phyloP scores from a whole-genome alignment of 2,113 vertebrate species.

The Gasterosteus aculeatus region DNA sequence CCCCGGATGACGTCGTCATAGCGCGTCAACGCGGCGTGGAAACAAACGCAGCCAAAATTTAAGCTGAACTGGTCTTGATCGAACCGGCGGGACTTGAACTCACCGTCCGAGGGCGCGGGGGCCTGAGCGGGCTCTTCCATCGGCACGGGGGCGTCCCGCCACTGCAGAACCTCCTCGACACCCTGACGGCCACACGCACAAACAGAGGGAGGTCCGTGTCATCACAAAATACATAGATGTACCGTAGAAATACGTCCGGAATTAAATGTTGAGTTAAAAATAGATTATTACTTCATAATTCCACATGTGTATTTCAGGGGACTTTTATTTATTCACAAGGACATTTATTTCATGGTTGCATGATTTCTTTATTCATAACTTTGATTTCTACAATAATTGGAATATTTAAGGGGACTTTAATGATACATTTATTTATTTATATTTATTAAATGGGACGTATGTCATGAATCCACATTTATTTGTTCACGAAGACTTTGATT shows the following conservation, averaged over 20 bases:
- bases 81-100: conserved; percentile 20
- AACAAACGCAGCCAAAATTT: too few relatives aligned
- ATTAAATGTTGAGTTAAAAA: background rate
- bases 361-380: background rate
- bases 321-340: background rate
- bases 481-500: background rate
- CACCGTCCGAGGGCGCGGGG: conserved; percentile 48
- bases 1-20: too few relatives aligned
- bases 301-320: too few relatives aligned
- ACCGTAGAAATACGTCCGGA: background rate
- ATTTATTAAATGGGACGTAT: too few relatives aligned
- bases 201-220: too few relatives aligned
- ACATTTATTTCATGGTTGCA: background rate
- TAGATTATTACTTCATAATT: background rate
- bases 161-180: background rate
- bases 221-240: too few relatives aligned
- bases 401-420: too few relatives aligned
- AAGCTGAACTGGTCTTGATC: too few relatives aligned
- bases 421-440: too few relatives aligned
- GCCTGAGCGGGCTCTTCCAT: conserved; percentile 19
- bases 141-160: background rate
- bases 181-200: conserved; percentile 30
- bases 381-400: too few relatives aligned
- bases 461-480: background rate
- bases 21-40: too few relatives aligned